Evolutionary conservation across 2,888 invertebrate genomes (phyloP), one percentile per base, ranked within the genome.

Genomic region (Ctena decussata): DNA sequence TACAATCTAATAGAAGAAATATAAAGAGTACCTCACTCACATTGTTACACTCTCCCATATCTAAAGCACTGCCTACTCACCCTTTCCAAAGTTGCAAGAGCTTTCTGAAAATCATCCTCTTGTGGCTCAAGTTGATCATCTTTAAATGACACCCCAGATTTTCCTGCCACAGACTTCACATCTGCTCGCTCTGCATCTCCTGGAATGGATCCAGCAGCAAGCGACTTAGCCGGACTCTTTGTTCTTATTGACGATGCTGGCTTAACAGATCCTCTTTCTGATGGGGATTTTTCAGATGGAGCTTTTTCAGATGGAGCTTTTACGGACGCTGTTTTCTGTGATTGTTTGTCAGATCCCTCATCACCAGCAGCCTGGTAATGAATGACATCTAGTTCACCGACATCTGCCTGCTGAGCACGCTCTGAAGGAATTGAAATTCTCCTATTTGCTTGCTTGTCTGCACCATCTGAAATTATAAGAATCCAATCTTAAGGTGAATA

Each of bases 311-410:
- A 65, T 3, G 3, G 2, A 35, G 65, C 32, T 35, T 65, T 65
- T 15, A 30, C 30, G 5, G 60, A 60, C 8, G 74, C 32, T 21
- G 74, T 53, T 70, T 80, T 73, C 37, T 77, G 78, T 53, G 69
- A 69, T 39, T n/a, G 80, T 74, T 41, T 80, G 60, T 65, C 65
- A 5, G 65, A 65, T 5, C 5, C 65, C 11, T 81, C 73, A n/a
- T 57, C 89, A 2, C 86, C 91, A 35, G 18, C 65, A 21, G 65
- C 35, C 65, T 35, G 35, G 72, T 93, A 93, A 65, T 90, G 90
- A 41, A 94, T 91, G 46, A 93, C 89, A 75, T 90, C 93, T 41
- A 91, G 81, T 32, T 92, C 92, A n/a, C 92, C 92, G 60, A 92
- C 81, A 65, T 93, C 92, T 27, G 84, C 90, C 8, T 84, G 85